Conservation (phyloP, 2,113 vertebrate species). For the Emydocephalus ijimae region DNA sequence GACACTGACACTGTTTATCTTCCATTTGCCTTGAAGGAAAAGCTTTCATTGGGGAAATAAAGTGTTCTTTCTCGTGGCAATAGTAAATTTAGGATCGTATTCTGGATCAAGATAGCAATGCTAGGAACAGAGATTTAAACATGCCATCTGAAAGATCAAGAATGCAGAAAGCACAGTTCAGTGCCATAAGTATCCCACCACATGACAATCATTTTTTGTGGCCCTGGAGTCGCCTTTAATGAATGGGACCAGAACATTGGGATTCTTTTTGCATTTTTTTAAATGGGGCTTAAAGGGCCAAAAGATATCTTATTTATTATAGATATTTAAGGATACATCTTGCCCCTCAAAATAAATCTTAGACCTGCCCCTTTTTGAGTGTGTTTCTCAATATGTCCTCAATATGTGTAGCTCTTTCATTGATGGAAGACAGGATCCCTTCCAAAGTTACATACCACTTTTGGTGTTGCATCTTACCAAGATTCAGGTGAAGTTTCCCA, state of each 20-base stretch:
- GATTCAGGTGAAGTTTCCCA: neutral
- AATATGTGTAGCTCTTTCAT: neutral
- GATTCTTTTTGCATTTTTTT: neutral
- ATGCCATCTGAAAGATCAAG: neutral
- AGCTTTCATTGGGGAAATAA: neutral
- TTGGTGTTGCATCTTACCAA: neutral
- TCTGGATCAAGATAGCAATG: neutral
- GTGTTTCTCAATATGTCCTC: neutral
- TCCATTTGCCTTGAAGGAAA: neutral
- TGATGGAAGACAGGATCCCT: neutral
- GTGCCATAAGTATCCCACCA: neutral
- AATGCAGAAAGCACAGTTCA: neutral
- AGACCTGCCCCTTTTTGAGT: neutral
- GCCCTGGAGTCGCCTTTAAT: neutral
- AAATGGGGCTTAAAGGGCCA: neutral
- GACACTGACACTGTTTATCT: neutral
- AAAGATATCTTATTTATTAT: neutral
- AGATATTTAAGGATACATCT: neutral
- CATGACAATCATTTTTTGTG: neutral
- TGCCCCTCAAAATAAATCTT: neutral
- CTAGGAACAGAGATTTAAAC: neutral
- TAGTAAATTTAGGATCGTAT: neutral
- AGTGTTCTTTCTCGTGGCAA: neutral
- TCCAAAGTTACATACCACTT: neutral
- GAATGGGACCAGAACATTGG: neutral